Evolutionary conservation across 2,888 invertebrate genomes (phyloP), one percentile per base, ranked within the genome.

Genomic region (Dasysyrphus albostriatus): DNA sequence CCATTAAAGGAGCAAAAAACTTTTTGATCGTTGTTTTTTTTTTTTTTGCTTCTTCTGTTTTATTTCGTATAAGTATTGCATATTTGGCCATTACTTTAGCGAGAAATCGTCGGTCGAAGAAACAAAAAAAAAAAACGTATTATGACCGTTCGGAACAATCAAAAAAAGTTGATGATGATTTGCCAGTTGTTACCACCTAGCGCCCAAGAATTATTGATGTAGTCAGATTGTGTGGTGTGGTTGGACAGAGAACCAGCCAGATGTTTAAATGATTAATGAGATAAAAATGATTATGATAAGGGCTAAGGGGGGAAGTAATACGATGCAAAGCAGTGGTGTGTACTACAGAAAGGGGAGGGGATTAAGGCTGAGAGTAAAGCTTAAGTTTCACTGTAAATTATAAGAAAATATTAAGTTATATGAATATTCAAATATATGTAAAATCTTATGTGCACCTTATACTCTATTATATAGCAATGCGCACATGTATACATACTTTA

Each of bases 111-210:
- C n/a, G 3, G 24, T 24, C 24, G 24, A 24, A 24, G 24, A 24
- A 24, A 24, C 24, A 24, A n/a, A 19, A 39, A 69, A 69, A 49
- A 49, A 29, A 65, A 54, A 5, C 39, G 34, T 67, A 54, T 39
- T 54, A 51, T 69, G 24, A 54, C n/a, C 54, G 39, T 54, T 54
- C 7, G 19, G 42, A 69, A 49, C 37, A 58, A 69, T 49, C 49
- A 49, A 39, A 42, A 69, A 49, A 61, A 69, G 54, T 59, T 42
- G 76, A 77, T 70, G 59, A 77, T 70, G 77, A 69, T 69, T 69
- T 69, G 69, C 69, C 69, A 69, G 69, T 69, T 69, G 69, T 39
- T 69, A 12, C 69, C 69, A 69, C 39, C 54, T 34, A 67, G 49
- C 7, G 10, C 8, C 63, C 63, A 39, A 37, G 34, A 39, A 39